A percentile compares a stretch with the other conserved stretches of the same genome.
These are phyloP conservation scores for Hemitrygon akajei DNA, from an alignment of 2,797 vertebrate genomes.

Conservation along the genomic window DNA sequence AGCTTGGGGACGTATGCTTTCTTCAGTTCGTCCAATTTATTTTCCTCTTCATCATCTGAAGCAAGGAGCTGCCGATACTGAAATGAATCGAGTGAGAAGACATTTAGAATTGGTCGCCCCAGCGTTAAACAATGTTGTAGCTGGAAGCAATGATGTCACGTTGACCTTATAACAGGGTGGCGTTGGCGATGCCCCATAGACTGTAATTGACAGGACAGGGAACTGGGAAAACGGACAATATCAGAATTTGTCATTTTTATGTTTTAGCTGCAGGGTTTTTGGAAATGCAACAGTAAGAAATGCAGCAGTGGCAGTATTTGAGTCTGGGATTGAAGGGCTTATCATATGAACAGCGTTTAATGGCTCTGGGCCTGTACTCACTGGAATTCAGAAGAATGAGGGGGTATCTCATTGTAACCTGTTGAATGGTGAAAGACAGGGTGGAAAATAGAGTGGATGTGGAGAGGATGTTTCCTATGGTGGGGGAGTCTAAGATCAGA, in stretches of 20 bases:
- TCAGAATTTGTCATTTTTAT: too few relatives aligned
- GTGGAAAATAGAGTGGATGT: too few relatives aligned
- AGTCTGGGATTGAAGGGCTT: too few relatives aligned
- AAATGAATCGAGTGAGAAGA: conserved; percentile 25
- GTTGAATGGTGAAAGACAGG: too few relatives aligned
- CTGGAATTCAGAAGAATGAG: too few relatives aligned
- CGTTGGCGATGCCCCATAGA: background rate
- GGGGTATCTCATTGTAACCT: too few relatives aligned
- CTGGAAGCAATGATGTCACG: background rate
- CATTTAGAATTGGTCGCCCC: background rate
- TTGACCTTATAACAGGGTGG: background rate
- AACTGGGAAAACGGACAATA: background rate
- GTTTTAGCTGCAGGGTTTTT: too few relatives aligned
- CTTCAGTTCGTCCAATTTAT: conserved; percentile 70
- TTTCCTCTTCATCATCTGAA: conserved; percentile 89
- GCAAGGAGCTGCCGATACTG: conserved; percentile 94
- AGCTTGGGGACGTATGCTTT: conserved; percentile 97
- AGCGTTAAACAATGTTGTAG: background rate
- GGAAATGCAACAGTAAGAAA: too few relatives aligned
- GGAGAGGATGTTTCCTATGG: too few relatives aligned
- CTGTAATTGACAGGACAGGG: background rate
- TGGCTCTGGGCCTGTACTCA: too few relatives aligned
- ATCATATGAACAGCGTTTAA: too few relatives aligned
- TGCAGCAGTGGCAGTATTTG: background rate
- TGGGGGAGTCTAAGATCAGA: too few relatives aligned